Evolutionary conservation across 2,888 invertebrate genomes (phyloP).

Genomic region (Ceramica pisi): DNA sequence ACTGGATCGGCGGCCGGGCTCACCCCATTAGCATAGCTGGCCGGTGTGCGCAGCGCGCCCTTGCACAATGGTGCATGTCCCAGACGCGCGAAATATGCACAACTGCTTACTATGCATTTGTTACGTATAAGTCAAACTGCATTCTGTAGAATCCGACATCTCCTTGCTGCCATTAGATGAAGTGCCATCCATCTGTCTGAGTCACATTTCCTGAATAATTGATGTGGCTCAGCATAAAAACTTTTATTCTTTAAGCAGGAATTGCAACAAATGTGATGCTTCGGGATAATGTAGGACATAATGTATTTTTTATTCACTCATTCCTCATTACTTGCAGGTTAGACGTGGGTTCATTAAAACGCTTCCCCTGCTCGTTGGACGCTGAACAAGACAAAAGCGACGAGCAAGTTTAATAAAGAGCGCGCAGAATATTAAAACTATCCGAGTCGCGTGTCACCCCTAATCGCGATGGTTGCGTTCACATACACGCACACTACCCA

Average conservation of each 20-base stretch:
- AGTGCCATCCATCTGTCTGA: conserved; percentile 51
- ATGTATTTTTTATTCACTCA: conserved; percentile 54
- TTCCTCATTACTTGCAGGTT: conserved; percentile 56
- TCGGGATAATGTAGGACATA: conserved; percentile 38
- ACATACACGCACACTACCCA: conserved; percentile 59
- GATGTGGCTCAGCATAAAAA: conserved; percentile 28
- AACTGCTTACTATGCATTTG: conserved; percentile 55
- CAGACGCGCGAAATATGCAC: conserved; percentile 64
- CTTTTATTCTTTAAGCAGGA: conserved; percentile 18
- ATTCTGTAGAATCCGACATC: conserved; percentile 68
- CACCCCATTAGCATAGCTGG: conserved; percentile 70
- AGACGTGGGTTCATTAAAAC: conserved; percentile 64
- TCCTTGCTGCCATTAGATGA: conserved; percentile 55
- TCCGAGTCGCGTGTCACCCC: conserved; percentile 64
- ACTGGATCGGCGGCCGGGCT: conserved; percentile 57
- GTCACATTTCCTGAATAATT: conserved; percentile 61
- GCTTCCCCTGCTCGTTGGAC: conserved; percentile 53
- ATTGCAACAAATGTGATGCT: conserved; percentile 26
- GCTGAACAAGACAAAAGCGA: conserved; percentile 64
- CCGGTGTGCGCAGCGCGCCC: conserved; percentile 44
- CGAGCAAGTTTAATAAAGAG: conserved; percentile 67
- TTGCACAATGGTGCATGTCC: conserved; percentile 60
- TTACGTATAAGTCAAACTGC: conserved; percentile 61
- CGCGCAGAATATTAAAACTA: conserved; percentile 72
- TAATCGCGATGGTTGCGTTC: conserved; percentile 67